phyloP scores from a whole-genome alignment of 2,113 vertebrate genomes.

The Engraulis encrasicolus region DNA sequence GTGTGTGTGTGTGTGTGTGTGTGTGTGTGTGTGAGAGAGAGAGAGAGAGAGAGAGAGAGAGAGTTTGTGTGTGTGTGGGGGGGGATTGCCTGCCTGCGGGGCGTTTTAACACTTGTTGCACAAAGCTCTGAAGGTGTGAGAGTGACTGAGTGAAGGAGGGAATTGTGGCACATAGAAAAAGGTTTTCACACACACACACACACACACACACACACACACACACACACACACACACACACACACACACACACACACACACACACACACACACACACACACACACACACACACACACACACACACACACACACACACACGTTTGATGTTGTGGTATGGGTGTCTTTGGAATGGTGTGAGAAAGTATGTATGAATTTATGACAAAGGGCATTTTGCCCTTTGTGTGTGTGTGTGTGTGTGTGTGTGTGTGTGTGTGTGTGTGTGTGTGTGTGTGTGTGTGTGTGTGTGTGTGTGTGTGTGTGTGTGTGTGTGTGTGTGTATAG shows the following conservation, averaged over 20 bases:
- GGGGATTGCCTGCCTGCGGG: background rate
- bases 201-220: too few relatives aligned
- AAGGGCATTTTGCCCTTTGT: slow-evolving; percentile 17
- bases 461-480: background rate
- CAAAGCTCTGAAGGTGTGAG: slow-evolving; percentile 23
- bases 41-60: too few relatives aligned
- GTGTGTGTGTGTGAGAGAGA: too few relatives aligned
- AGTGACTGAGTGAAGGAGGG: background rate
- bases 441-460: slow-evolving; percentile 36
- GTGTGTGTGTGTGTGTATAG: background rate
- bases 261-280: too few relatives aligned
- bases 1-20: background rate
- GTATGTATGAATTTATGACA: slow-evolving; percentile 55
- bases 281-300: too few relatives aligned
- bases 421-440: background rate
- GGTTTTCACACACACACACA: too few relatives aligned
- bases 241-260: too few relatives aligned
- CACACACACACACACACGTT: background rate
- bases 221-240: too few relatives aligned
- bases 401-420: slow-evolving; percentile 36
- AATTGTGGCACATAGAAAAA: background rate
- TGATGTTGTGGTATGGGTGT: slow-evolving; percentile 37
- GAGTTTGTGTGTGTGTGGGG: background rate
- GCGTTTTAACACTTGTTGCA: background rate
- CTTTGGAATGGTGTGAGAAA: slow-evolving; percentile 52